A percentile compares a stretch with the other conserved stretches of the same genome.
These are phyloP conservation scores for Osmerus eperlanus DNA, from an alignment of 2,113 vertebrate species.

Conservation along the genomic window DNA sequence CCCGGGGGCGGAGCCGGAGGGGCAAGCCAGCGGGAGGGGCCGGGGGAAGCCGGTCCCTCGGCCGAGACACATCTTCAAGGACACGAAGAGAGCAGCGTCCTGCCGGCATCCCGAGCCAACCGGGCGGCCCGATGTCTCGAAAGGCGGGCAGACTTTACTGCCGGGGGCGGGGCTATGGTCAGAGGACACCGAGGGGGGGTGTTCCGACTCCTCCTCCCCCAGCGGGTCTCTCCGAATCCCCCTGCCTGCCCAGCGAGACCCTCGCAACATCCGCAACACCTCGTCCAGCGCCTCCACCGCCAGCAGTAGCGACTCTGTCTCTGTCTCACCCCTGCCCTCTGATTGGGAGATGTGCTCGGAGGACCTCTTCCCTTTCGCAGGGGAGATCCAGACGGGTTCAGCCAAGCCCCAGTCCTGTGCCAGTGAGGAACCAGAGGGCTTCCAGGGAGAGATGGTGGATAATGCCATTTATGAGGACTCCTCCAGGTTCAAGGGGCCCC, in stretches of 20 bases:
- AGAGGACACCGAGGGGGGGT: not conserved
- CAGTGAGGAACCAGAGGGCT: conserved; percentile 44
- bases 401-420: conserved; percentile 15
- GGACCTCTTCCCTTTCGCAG: conserved; percentile 14
- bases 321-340: conserved; percentile 32
- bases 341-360: conserved; percentile 52
- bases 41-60: conserved; percentile 40
- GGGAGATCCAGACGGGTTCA: conserved; percentile 27
- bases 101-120: conserved; percentile 24
- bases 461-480: conserved; percentile 80
- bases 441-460: conserved; percentile 83
- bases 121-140: not conserved
- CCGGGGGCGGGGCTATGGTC: conserved; percentile 34
- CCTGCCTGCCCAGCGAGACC: conserved; percentile 36
- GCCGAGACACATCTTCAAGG: conserved; percentile 55
- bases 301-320: conserved; percentile 55
- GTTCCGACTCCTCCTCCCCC: not conserved
- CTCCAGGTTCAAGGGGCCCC: conserved; percentile 3
- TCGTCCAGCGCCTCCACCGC: conserved; percentile 2
- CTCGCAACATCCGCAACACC: conserved; percentile 8
- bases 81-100: conserved; percentile 34
- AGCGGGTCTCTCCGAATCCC: not conserved
- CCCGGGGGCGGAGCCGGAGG: conserved; percentile 2
- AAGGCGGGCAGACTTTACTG: conserved; percentile 46
- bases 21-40: not conserved